Base-by-base conservation (phyloP, 2,797 vertebrate species). In the Chaetodon trifasciatus region DNA sequence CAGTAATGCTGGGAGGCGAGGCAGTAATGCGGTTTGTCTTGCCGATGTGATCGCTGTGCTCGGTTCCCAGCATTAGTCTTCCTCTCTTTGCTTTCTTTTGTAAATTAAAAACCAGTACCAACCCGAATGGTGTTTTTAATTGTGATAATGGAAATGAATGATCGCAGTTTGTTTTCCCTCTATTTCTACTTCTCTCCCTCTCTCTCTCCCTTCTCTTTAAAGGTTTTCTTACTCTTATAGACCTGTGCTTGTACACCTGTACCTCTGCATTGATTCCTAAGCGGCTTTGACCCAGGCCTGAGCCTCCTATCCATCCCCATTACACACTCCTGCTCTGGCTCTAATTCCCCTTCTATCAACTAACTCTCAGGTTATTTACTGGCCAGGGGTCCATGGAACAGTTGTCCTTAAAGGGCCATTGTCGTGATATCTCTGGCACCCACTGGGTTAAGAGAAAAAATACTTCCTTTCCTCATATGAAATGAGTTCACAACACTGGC, bases 241-340 rank as follows among this genome's bases (percentile, higher is more conserved):
- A 92, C 90, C 86, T 73, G 90, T 90, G 90, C 77, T 91, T 88
- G 87, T 94, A 88, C 92, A 94, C 92, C 94, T 95, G 93, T 93
- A 93, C 91, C 89, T 86, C 86, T 85, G 88, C 94, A 95, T 95
- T 94, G 95, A 95, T 95, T 93, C 86, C 89, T 92, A 91, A 93
- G 92, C 86, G 83, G 89, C 91, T 94, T 88, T 96, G 94, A 96
- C 95, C 95, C 92, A 81, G 87, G 83, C 85, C 91, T 86, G 92
- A 93, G 92, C 92, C 93, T 93, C 93, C 94, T 95, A 96, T 96
- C 95, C 94, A 96, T 96, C 95, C 94, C 93, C 93, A 96, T 96
- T 96, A 96, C 91, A 70, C 86, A 85, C 92, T 93, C 86, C 91
- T 90, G 89, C 89, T 90, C 93, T 88, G 88, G 79, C 92, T 92